These are phyloP conservation scores for Chaetodon auriga DNA, from an alignment of 2,113 vertebrate genomes.

Conservation along the genomic window DNA sequence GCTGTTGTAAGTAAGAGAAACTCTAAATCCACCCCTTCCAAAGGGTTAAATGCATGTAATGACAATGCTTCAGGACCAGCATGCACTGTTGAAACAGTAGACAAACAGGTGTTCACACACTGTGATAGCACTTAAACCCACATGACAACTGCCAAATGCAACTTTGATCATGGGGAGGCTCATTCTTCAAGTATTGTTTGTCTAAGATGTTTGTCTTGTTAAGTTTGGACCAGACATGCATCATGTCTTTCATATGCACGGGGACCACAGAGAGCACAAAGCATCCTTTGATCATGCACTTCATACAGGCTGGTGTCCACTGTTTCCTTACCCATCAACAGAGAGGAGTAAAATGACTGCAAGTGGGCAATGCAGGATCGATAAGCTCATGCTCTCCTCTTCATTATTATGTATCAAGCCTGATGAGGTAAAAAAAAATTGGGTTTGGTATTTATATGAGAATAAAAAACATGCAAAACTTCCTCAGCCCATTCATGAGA, in stretches of 20 bases:
- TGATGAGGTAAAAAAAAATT: too few species aligned
- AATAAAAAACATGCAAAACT: too few species aligned
- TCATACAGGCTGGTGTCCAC: neutral
- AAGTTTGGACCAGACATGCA: neutral
- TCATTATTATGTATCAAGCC: too few species aligned
- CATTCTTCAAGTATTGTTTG: conserved; percentile 10
- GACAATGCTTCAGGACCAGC: conserved; percentile 6
- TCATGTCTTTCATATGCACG: neutral
- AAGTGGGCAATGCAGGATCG: neutral
- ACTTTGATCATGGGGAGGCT: conserved; percentile 19
- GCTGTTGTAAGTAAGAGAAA: conserved; percentile 10
- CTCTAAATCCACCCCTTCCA: neutral
- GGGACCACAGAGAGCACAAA: neutral
- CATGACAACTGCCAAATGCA: conserved; percentile 19
- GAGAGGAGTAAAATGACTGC: neutral
- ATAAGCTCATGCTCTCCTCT: too few species aligned
- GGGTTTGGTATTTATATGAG: too few species aligned
- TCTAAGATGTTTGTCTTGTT: neutral
- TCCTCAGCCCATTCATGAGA: too few species aligned
- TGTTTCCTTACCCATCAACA: neutral
- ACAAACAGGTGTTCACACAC: conserved; percentile 46
- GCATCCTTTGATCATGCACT: neutral
- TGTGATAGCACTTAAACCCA: conserved; percentile 19
- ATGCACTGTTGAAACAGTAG: conserved; percentile 32
- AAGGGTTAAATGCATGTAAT: neutral